These are phyloP conservation scores for Epinotia brunnichana DNA, from an alignment of 2,888 invertebrate genomes.

Conservation along the genomic window DNA sequence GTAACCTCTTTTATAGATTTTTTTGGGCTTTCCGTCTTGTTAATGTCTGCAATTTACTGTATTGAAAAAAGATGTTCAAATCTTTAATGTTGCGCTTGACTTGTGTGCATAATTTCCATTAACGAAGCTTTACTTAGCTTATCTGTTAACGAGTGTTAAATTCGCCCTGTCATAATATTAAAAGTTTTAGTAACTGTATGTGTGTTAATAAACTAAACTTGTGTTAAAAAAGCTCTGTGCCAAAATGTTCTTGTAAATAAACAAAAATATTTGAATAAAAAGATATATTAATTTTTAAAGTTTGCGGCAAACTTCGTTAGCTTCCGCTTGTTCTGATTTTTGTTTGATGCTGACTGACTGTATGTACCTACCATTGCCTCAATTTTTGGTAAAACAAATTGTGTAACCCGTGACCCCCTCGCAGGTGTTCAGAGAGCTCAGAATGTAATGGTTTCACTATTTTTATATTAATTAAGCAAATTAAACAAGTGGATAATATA, in stretches of 20 bases:
- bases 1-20: not conserved
- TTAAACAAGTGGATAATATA: slow-evolving; percentile 21
- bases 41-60: not conserved
- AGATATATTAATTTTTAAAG: not conserved
- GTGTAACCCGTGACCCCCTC: slow-evolving; percentile 56
- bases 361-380: not conserved
- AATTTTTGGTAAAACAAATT: not conserved
- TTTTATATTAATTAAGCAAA: slow-evolving; percentile 60
- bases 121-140: not conserved
- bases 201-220: not conserved
- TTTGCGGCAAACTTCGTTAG: not conserved
- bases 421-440: slow-evolving; percentile 61
- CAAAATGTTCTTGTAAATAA: slow-evolving; percentile 22
- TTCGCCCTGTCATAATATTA: not conserved
- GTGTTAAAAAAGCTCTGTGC: slow-evolving; percentile 17
- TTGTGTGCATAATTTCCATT: not conserved
- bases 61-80: not conserved
- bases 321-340: not conserved
- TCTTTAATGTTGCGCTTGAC: not conserved
- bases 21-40: not conserved
- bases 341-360: too few species aligned
- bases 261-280: not conserved
- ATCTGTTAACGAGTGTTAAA: not conserved
- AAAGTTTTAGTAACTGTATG: not conserved
- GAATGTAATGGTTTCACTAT: slow-evolving; percentile 61